Evolutionary conservation across 1,140 invertebrate genomes (phyloP).

Genomic region (Tetramorium alpestre): DNA sequence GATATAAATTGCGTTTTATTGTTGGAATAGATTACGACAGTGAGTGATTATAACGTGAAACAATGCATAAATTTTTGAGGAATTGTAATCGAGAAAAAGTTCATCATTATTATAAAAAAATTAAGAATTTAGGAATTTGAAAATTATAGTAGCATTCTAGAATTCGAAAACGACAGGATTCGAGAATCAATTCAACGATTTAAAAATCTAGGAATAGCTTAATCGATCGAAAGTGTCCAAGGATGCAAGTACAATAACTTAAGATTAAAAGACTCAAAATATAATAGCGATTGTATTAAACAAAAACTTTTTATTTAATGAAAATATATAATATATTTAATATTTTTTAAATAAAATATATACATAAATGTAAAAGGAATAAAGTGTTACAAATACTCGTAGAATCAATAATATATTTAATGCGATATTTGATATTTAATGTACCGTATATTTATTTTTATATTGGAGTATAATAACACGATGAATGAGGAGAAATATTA

Average conservation of each 20-base stretch:
- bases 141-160: neutral
- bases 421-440: neutral
- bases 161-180: neutral
- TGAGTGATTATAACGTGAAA: neutral
- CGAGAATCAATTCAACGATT: neutral
- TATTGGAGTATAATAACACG: constrained; percentile 21
- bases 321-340: neutral
- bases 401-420: neutral
- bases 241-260: neutral
- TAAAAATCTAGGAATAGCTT: neutral
- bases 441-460: constrained; percentile 1
- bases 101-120: neutral
- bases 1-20: neutral
- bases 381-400: neutral
- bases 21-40: neutral
- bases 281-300: neutral
- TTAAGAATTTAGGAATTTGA: neutral
- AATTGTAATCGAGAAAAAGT: neutral
- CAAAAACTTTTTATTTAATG: neutral
- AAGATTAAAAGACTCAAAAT: neutral
- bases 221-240: neutral
- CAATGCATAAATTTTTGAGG: neutral
- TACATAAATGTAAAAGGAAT: neutral
- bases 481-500: neutral
- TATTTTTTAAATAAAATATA: neutral